phyloP scores from a whole-genome alignment of 2,113 vertebrate species.

The Gymnobelideus leadbeateri region DNA sequence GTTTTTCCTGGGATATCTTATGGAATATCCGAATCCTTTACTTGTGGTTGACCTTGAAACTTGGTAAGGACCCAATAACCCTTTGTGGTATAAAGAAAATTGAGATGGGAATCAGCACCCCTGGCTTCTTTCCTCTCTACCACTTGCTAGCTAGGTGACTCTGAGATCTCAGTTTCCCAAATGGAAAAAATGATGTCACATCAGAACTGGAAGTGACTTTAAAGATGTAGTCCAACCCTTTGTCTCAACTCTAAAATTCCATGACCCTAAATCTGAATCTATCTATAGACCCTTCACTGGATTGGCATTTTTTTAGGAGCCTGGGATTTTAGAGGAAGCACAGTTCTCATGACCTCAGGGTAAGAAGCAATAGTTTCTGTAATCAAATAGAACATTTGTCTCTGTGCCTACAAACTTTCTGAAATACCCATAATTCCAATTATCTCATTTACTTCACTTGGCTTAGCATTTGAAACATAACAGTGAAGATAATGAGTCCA shows the following conservation, averaged over 20 bases:
- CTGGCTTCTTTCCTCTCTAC: accelerated
- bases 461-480: neutral
- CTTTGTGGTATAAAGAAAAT: neutral
- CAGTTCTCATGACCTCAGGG: neutral
- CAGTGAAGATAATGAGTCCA: neutral
- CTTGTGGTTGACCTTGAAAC: neutral
- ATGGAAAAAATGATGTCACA: neutral
- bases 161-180: neutral
- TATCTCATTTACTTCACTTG: accelerated
- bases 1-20: accelerated
- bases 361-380: accelerated
- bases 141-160: neutral
- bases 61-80: neutral
- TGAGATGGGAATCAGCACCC: accelerated
- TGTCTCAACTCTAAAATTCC: neutral
- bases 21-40: accelerated
- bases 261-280: neutral
- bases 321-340: neutral
- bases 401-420: accelerated
- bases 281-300: accelerated
- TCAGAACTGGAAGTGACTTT: neutral
- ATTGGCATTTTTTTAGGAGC: too few relatives aligned
- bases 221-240: neutral
- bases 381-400: accelerated
- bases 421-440: accelerated